Conservation (phyloP, 2,888 invertebrate species). For the Autographa pulchrina region DNA sequence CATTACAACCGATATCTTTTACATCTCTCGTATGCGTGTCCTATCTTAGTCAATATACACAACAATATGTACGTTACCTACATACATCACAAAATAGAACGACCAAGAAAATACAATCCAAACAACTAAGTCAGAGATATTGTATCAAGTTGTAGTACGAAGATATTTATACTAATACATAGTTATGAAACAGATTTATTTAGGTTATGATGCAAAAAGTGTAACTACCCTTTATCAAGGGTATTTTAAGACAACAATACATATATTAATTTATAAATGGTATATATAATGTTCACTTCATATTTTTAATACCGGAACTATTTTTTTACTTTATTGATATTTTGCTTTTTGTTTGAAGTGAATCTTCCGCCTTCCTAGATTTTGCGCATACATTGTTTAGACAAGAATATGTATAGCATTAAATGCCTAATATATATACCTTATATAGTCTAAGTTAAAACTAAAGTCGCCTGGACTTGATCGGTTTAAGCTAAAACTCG, state of each 20-base stretch:
- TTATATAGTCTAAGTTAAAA: slow-evolving; percentile 46
- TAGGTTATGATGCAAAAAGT: neutral
- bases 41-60: slow-evolving; percentile 72
- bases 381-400: slow-evolving; percentile 66
- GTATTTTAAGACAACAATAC: neutral
- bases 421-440: slow-evolving; percentile 63
- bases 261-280: neutral
- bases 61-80: slow-evolving; percentile 63
- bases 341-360: slow-evolving; percentile 1
- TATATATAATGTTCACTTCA: neutral
- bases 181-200: neutral
- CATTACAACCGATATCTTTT: slow-evolving; percentile 73
- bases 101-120: slow-evolving; percentile 13
- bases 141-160: neutral
- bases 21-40: slow-evolving; percentile 56
- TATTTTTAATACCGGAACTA: neutral
- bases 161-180: neutral
- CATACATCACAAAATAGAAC: slow-evolving; percentile 45
- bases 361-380: slow-evolving; percentile 58
- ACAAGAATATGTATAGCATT: slow-evolving; percentile 69
- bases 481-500: slow-evolving; percentile 45
- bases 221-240: neutral
- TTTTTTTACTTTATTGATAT: neutral
- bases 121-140: neutral
- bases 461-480: slow-evolving; percentile 57